Conservation (phyloP, 2,888 invertebrate genomes). For the Lottia gigantea region DNA sequence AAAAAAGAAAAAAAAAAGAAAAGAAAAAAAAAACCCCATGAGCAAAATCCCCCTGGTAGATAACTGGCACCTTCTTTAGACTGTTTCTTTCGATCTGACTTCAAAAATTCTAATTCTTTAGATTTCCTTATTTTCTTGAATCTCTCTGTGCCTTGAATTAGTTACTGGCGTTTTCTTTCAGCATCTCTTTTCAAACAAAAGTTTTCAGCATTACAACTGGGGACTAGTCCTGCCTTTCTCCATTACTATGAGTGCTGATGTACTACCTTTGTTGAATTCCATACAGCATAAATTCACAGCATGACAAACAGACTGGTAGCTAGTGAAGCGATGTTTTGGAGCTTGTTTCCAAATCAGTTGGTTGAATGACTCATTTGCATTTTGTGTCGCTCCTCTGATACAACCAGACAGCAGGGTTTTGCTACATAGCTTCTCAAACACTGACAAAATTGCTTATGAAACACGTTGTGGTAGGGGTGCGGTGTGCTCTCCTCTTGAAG, state of each 20-base stretch:
- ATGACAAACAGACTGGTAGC: neutral
- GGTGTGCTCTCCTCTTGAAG: neutral
- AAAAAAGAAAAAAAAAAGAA: too few species aligned
- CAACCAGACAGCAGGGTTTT: neutral
- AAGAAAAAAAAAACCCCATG: neutral
- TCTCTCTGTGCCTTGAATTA: neutral
- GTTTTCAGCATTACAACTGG: neutral
- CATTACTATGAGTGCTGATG: neutral
- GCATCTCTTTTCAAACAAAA: neutral
- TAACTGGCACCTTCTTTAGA: neutral
- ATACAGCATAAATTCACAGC: neutral
- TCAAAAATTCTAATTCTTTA: neutral
- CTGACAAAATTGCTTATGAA: neutral
- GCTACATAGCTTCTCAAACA: neutral
- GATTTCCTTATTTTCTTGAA: neutral
- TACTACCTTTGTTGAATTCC: neutral
- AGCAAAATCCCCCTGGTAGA: neutral
- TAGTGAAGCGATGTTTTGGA: neutral
- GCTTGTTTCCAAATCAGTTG: neutral
- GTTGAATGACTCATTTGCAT: constrained; percentile 8
- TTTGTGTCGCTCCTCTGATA: neutral
- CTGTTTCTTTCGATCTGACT: neutral
- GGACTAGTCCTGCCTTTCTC: neutral
- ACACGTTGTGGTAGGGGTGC: neutral
- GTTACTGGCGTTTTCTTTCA: neutral